A percentile compares a stretch with the other conserved stretches of the same genome.
Evolutionary conservation across 2,888 invertebrate species (phyloP).

Genomic region (Lypha dubia): DNA sequence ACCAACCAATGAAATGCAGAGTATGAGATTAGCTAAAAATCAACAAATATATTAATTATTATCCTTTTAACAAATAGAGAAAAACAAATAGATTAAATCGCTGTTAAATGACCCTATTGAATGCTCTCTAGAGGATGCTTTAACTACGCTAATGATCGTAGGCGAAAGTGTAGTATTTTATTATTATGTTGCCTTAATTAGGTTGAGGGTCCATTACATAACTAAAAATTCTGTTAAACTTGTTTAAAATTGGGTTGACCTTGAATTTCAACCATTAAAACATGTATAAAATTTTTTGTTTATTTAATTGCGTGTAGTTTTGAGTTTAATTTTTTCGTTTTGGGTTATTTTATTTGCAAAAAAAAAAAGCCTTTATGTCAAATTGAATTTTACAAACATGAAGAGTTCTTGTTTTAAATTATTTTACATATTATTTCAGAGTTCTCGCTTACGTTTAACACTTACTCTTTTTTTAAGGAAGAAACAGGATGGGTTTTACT

Average conservation of each 20-base stretch:
- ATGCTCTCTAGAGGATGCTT: not conserved
- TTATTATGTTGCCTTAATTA: not conserved
- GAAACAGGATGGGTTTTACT: too few species aligned
- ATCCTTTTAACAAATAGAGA: too few species aligned
- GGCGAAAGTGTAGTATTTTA: conserved; percentile 14
- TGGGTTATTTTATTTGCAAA: not conserved
- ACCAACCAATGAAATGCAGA: too few species aligned
- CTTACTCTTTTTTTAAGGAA: too few species aligned
- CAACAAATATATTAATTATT: too few species aligned
- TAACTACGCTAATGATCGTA: not conserved
- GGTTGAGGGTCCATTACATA: conserved; percentile 44
- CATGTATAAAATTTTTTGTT: conserved; percentile 35
- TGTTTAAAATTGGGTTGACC: conserved; percentile 49
- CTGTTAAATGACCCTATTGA: too few species aligned
- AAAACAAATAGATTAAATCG: too few species aligned
- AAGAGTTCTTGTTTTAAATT: not conserved
- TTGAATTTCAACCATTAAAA: conserved; percentile 36
- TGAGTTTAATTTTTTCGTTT: not conserved
- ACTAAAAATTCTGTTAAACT: conserved; percentile 52
- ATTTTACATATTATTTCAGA: not conserved
- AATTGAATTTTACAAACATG: not conserved
- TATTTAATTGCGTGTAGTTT: conserved; percentile 25
- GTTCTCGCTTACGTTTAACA: conserved; percentile 40
- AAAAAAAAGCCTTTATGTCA: conserved; percentile 20
- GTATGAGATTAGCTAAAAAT: too few species aligned